phyloP scores from a whole-genome alignment of 2,888 invertebrate species.

The Scaptodrosophila latifasciaeformis region DNA sequence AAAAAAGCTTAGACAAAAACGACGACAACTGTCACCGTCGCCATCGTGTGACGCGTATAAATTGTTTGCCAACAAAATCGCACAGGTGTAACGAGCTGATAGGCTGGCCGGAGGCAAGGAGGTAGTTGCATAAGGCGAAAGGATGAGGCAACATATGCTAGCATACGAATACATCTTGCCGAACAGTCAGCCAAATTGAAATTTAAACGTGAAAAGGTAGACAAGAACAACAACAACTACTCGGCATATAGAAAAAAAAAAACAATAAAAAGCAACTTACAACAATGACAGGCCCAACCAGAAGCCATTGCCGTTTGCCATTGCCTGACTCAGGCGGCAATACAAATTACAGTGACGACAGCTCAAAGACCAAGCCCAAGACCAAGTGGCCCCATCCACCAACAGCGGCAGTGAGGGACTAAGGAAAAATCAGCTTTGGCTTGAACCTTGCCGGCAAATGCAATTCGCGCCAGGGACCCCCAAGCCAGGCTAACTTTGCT shows the following conservation, averaged over 20 bases:
- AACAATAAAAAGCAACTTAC: constrained; percentile 68
- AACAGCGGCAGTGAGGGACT: too few species aligned
- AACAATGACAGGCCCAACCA: constrained; percentile 30
- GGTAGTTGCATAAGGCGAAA: not conserved
- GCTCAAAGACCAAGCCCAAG: constrained; percentile 50
- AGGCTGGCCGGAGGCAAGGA: not conserved
- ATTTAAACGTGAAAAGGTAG: constrained; percentile 62
- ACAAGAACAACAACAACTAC: too few species aligned
- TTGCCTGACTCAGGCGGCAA: constrained; percentile 44
- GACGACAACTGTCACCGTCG: constrained; percentile 36
- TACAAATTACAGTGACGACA: constrained; percentile 72
- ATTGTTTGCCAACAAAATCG: constrained; percentile 48
- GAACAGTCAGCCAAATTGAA: constrained; percentile 67
- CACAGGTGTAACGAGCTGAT: constrained; percentile 36
- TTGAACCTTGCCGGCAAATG: constrained; percentile 34
- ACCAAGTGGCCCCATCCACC: constrained; percentile 10
- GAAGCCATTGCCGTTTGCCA: constrained; percentile 5
- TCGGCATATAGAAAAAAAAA: constrained; percentile 30
- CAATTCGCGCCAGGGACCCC: constrained; percentile 50
- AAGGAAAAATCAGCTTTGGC: constrained; percentile 10
- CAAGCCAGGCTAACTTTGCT: constrained; percentile 9
- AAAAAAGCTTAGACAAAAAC: not conserved
- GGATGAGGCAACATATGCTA: constrained; percentile 35
- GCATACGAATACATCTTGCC: constrained; percentile 59
- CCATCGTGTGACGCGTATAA: constrained; percentile 62